Evolutionary conservation across 2,797 vertebrate species (phyloP), one percentile per base, ranked within the genome.

Genomic region (Pelobates cultripes): DNA sequence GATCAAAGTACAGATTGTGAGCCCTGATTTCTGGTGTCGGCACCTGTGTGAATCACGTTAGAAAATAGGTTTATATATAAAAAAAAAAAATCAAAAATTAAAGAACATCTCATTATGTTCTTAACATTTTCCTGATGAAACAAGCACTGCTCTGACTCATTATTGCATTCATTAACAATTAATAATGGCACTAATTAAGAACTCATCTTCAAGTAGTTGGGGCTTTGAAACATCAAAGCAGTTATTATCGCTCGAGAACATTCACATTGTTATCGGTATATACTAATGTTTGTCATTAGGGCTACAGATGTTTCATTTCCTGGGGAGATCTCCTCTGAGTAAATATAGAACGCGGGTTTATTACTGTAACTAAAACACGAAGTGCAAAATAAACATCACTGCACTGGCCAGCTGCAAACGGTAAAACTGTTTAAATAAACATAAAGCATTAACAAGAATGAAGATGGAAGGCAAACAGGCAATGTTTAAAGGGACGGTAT

Each of bases 11-110:
- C 44, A 96, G 86, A 60, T 86, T 93, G 87, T 95, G 94, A 70
- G 91, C 93, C 3, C 92, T 91, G 86, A 94, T 95, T 90, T 96
- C 95, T 5, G 94, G 94, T 3, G 94, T 95, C 64, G 95, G 94
- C 15, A 95, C 94, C 94, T 96, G 41, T 10, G 47, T 9, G 15
- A 2, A 61, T 68, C 47, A 51, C 5, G 17, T 40, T 4, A 71
- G 63, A 45, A 6, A 74, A 7, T 17, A 57, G 12, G 10, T 28
- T 28, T 28, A 28, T 28, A 28, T 28, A 57, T 4, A 71, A 72
- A 45, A 6, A 69, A 7, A 15, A 47, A 10, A 12, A 57, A 2
- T 9, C 2, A 2, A 57, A 51, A 51, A 57, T 57, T 1, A 57
- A 51, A 51, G 47, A 51, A 51, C 5, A 10, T 51, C 55, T 15